Evolutionary conservation across 2,113 vertebrate species (phyloP), one percentile per base, ranked within the genome.

Genomic region (Melanerpes aurifrons): DNA sequence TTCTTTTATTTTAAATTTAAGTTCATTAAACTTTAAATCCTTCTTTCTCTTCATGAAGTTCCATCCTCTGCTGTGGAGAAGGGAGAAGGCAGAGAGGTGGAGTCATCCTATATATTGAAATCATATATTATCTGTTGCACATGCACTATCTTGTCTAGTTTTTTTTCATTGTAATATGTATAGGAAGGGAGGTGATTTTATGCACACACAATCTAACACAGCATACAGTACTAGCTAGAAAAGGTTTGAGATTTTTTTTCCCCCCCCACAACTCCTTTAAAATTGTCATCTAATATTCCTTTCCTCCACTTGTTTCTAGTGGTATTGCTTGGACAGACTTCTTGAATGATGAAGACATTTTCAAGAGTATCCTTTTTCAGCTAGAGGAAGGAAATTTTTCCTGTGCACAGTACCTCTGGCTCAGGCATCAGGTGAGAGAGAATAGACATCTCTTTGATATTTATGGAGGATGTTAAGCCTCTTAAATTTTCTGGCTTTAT

Each of bases 261-360:
- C 7, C 12, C 50, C 22, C 50, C 50, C 50, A 53, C 12, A 24
- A 53, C 50, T 53, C 50, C 22, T 53, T 53, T 53, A 25, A 53
- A 24, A 53, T 25, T 25, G 22, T 12, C 50, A 25, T 53, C 18
- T 53, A 53, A 53, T 11, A 24, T 53, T 53, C 22, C 13, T 10
- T 47, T 76, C 47, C 32, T 53, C n/a, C 47, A 47, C 66, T 70
- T 10, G 20, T 62, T 82, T 82, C 21, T 31, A 99, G 99, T 94
- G 98, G 98, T 15, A 98, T 98, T 59, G 97, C 98, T 92, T 99
- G 99, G 99, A 98, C 98, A 82, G 98, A 99, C 89, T 99, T 99
- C 96, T 96, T 99, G 87, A 99, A 99, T 89, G 98, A 97, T 4
- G 97, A 97, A 50, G 98, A 99, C 72, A 81, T 97, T 81, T 97